Evolutionary conservation across 2,888 invertebrate genomes (phyloP), one percentile per base, ranked within the genome.

Genomic region (Allophyes oxyacanthae): DNA sequence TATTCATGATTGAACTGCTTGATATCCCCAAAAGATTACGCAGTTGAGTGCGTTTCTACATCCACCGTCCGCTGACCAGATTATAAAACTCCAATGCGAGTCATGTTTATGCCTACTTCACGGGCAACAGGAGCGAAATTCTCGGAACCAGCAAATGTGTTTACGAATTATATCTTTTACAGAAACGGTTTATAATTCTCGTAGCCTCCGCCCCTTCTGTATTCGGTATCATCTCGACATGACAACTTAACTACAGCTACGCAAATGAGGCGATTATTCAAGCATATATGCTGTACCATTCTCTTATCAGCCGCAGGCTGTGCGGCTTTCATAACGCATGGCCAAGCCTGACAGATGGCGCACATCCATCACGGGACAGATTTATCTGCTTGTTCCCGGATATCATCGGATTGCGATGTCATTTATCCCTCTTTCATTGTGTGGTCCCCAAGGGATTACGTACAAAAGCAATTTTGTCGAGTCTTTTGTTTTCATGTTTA

Each of bases 331-430:
- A 58, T 58, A 56, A 54, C 58, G 61, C 48, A 20, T 55, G 53
- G 54, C 28, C 68, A 45, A 66, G 49, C 48, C 33, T 50, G 73
- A 70, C 67, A 43, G 57, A 70, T 50, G 55, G 41, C 43, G 25
- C 5, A 9, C 64, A 78, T 76, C 69, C 50, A 58, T 75, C 67
- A 65, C 38, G n/a, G 34, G 40, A 44, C 60, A 48, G 66, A 75
- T 72, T 64, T 66, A 52, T 69, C 62, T 56, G 49, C 38, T 40
- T 48, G 57, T 54, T 62, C 55, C 71, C 64, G 57, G 53, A 67
- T 57, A 44, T 52, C 53, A 67, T 60, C 54, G 66, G 68, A 58
- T 71, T 55, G 30, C 43, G 36, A 42, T 57, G 60, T 44, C 38
- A 46, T 51, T 40, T 55, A 41, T 57, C 41, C 32, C 42, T 45